Evolutionary conservation across 2,888 invertebrate genomes (phyloP), one percentile per base, ranked within the genome.

Genomic region (Heliothis peltigera): DNA sequence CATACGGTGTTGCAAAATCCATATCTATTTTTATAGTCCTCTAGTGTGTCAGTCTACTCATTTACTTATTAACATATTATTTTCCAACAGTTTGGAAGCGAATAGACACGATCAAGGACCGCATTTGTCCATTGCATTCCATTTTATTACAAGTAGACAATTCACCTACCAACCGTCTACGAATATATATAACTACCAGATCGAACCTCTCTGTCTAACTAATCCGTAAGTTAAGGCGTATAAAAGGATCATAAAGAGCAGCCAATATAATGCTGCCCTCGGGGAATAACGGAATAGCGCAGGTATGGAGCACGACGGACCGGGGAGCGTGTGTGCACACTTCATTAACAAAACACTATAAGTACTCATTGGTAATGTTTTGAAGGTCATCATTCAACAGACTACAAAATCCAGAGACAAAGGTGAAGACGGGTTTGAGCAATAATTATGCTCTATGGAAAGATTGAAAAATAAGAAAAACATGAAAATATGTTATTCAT

Each of bases 211-310:
- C 76, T 71, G 52, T 82, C 73, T 70, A 28, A 69, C 71, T 68
- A 73, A 79, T 75, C 70, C 63, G 67, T 52, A 66, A 75, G 64
- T 42, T 48, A 64, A 70, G 39, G 64, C 56, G 79, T 74, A 78
- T 68, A 76, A 77, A 69, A 70, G 67, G 67, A 74, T 59, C 64
- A 59, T 67, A 64, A 53, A 72, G 66, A 72, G 57, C 53, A 49
- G 62, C 69, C 64, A 75, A 72, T 76, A 79, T 77, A 80, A 78
- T 72, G 71, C 73, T 58, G 64, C 79, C 71, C 69, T 65, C 70
- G 44, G 79, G 69, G 69, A 71, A 66, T 79, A 83, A 85, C 82
- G 80, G 81, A 74, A 76, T 75, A 79, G 72, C 71, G 70, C 84
- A 81, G 79, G 83, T 82, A 82, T 75, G 78, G 73, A 67, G 64